These are phyloP conservation scores for Drosophila ironensis DNA, from an alignment of 1,140 invertebrate species.

Conservation along the genomic window DNA sequence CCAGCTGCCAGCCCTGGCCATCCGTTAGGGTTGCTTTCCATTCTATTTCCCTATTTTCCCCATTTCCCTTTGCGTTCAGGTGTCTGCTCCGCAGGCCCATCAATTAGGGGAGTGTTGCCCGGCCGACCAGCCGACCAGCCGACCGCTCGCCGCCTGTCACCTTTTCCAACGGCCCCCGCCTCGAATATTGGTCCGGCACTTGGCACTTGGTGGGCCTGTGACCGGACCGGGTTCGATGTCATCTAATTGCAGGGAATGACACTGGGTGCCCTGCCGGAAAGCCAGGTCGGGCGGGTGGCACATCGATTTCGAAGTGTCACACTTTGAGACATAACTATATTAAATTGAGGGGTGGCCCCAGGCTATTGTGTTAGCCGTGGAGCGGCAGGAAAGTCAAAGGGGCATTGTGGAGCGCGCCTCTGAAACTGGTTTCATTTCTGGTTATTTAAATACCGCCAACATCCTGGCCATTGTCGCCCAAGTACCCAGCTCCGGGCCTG, in stretches of 20 bases:
- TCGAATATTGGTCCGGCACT: too few relatives aligned
- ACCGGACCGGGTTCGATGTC: slow-evolving; percentile 26
- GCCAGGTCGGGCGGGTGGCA: too few relatives aligned
- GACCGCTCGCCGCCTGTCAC: not conserved
- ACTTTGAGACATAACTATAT: too few relatives aligned
- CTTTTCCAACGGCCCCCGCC: not conserved
- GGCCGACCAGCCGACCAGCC: too few relatives aligned
- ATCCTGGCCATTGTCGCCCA: too few relatives aligned
- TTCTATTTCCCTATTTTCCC: slow-evolving; percentile 14
- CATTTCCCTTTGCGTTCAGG: slow-evolving; percentile 6
- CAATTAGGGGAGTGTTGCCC: slow-evolving; percentile 14
- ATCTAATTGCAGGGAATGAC: slow-evolving; percentile 1
- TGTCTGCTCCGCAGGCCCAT: slow-evolving; percentile 8
- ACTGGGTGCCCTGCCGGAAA: not conserved
- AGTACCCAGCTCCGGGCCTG: not conserved
- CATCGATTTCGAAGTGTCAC: too few relatives aligned
- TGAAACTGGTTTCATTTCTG: too few relatives aligned
- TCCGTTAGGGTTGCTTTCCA: not conserved
- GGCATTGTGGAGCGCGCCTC: too few relatives aligned
- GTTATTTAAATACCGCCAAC: not conserved
- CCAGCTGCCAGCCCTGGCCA: slow-evolving; percentile 13
- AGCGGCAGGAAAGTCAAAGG: too few relatives aligned
- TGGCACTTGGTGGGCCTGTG: too few relatives aligned
- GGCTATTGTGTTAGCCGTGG: too few relatives aligned
- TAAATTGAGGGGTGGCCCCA: too few relatives aligned